Percentiles rank a stretch among this genome's conserved stretches.
Evolutionary conservation across 2,888 invertebrate genomes (phyloP).

Genomic region (Microplitis manilae): DNA sequence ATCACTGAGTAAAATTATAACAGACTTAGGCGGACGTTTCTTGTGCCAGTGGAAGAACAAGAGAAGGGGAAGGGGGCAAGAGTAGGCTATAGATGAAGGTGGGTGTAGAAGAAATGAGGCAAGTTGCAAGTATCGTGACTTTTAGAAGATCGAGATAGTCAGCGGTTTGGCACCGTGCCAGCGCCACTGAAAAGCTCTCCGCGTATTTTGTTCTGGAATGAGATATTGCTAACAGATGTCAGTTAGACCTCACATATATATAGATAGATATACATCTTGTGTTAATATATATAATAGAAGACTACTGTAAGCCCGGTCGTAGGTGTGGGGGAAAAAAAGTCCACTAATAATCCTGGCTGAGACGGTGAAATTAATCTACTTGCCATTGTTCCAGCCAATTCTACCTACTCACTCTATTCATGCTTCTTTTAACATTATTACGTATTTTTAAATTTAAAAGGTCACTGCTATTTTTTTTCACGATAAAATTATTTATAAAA

Average conservation of each 20-base stretch:
- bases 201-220: conserved; percentile 59
- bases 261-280: conserved; percentile 6
- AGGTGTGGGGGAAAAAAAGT: not conserved
- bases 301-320: not conserved
- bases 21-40: not conserved
- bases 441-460: not conserved
- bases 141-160: conserved; percentile 17
- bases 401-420: not conserved
- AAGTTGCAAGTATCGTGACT: conserved; percentile 8
- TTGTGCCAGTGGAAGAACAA: not conserved
- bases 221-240: conserved; percentile 65
- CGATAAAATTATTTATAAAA: not conserved
- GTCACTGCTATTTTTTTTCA: not conserved
- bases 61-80: not conserved
- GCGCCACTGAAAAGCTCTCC: conserved; percentile 52
- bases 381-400: not conserved
- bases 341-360: not conserved
- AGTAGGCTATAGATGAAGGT: not conserved
- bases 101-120: conserved; percentile 11
- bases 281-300: not conserved
- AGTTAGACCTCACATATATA: conserved; percentile 38
- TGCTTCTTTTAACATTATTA: not conserved
- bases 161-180: conserved; percentile 55
- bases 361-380: not conserved
- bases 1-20: conserved; percentile 29